These are phyloP conservation scores for Poecilia velifera DNA, from an alignment of 2,797 vertebrate genomes.

Conservation along the genomic window DNA sequence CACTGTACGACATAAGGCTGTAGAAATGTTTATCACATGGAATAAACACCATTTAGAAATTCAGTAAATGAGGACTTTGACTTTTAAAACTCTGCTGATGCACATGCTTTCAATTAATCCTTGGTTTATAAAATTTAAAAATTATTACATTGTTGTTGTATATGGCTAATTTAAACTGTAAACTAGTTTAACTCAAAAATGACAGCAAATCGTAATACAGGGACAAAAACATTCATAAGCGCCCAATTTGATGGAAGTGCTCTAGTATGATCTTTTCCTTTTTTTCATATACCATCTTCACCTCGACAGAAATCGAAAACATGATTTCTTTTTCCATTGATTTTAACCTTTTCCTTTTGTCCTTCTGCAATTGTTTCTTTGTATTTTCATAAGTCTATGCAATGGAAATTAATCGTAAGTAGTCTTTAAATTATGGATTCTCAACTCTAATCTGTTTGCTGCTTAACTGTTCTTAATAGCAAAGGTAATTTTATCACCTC, in stretches of 20 bases:
- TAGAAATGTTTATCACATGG: neutral
- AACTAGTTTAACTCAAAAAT: neutral
- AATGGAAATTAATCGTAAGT: slow-evolving; percentile 99
- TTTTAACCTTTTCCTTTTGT: slow-evolving; percentile 45
- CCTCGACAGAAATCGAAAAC: slow-evolving; percentile 65
- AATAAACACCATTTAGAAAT: neutral
- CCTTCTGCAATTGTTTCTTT: slow-evolving; percentile 48
- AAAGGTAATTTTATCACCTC: neutral
- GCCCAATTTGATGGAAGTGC: neutral
- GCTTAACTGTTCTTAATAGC: neutral
- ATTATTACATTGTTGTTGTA: neutral
- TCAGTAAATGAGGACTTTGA: neutral
- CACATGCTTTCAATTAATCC: neutral
- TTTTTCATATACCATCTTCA: slow-evolving; percentile 54
- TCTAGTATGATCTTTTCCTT: neutral
- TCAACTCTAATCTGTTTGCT: slow-evolving; percentile 4
- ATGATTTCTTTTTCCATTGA: neutral
- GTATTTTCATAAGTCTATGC: slow-evolving; percentile 89
- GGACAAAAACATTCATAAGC: neutral
- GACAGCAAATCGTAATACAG: neutral
- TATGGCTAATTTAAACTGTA: slow-evolving; percentile 1
- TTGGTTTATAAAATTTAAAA: slow-evolving; percentile 5
- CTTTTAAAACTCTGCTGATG: neutral
- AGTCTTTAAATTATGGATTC: slow-evolving; percentile 20
- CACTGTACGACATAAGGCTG: neutral